Base-by-base conservation (phyloP, 2,888 invertebrate species). In the Holacanthella duospinosa region DNA sequence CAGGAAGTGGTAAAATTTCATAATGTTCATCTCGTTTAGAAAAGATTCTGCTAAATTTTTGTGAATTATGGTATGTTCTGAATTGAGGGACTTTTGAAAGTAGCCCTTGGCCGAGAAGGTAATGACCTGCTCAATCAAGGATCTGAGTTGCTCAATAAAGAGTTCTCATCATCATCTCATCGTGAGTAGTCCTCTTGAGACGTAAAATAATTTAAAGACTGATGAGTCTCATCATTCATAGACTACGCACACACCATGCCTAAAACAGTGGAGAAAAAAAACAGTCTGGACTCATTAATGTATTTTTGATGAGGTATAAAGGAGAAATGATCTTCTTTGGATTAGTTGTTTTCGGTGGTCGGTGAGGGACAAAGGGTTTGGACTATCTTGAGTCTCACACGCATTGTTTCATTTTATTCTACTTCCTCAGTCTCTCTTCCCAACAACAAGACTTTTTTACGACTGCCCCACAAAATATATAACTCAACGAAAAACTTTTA, bases 261-360 rank as follows among this genome's bases (percentile, higher is more conserved):
- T 36, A n/a, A n/a, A n/a, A n/a, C n/a, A n/a, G n/a, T n/a, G n/a
- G n/a, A n/a, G n/a, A n/a, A n/a, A n/a, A n/a, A n/a, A n/a, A n/a
- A n/a, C n/a, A n/a, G n/a, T n/a, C n/a, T n/a, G n/a, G n/a, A n/a
- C 19, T 48, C 72, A 72, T 70, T 73, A 73, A 73, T 73, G 73
- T 69, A 70, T 73, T 73, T 73, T 73, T 73, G 73, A 73, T 73
- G 73, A 73, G 73, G 68, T 71, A 70, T 70, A 71, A 70, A 70
- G 69, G 68, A 69, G 67, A 61, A 55, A 67, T 67, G 67, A 67
- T 64, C 67, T 67, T 43, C 43, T 43, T 29, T 62, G 60, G 58
- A 57, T 60, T 58, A 60, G 36, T 44, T 65, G 61, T 61, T 62
- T 57, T 62, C 61, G 58, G 44, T 63, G 55, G 61, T 65, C 64